These are phyloP conservation scores for Agrochola circellaris DNA, from an alignment of 2,888 invertebrate species.

Conservation along the genomic window DNA sequence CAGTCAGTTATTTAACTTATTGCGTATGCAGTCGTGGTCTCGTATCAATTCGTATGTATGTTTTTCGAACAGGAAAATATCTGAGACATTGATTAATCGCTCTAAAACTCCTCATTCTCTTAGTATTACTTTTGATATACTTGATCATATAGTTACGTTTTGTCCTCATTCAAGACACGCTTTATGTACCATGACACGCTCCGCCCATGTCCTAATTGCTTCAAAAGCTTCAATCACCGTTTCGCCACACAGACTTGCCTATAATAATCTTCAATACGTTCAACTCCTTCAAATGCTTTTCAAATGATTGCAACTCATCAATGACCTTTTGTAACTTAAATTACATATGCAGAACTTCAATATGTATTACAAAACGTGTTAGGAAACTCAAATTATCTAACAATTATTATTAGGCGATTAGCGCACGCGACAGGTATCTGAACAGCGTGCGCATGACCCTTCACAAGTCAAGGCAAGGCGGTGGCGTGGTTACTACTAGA, in stretches of 20 bases:
- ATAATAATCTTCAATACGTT: constrained; percentile 35
- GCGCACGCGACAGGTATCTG: constrained; percentile 65
- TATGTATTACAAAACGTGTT: constrained; percentile 58
- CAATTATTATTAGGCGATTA: constrained; percentile 62
- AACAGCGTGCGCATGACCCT: constrained; percentile 76
- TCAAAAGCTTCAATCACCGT: constrained; percentile 25
- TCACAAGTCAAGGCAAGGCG: constrained; percentile 82
- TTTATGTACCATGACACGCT: background rate
- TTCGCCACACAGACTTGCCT: constrained; percentile 40
- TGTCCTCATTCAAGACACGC: constrained; percentile 4
- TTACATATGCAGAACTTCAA: constrained; percentile 54
- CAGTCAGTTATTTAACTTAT: background rate
- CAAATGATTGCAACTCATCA: constrained; percentile 68
- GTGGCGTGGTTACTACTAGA: constrained; percentile 41
- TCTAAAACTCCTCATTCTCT: constrained; percentile 32
- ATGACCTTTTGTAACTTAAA: constrained; percentile 63
- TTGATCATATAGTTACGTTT: constrained; percentile 2
- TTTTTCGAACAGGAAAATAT: constrained; percentile 7
- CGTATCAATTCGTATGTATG: background rate
- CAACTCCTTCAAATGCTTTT: constrained; percentile 42
- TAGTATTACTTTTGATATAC: background rate
- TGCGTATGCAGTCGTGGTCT: constrained; percentile 23
- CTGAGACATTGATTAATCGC: constrained; percentile 34
- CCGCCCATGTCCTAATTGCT: constrained; percentile 19
- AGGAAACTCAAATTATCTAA: constrained; percentile 56